Percentiles rank a stretch among this genome's conserved stretches.
These are phyloP conservation scores for Heptranchias perlo DNA, from an alignment of 2,113 vertebrate genomes.

Conservation along the genomic window DNA sequence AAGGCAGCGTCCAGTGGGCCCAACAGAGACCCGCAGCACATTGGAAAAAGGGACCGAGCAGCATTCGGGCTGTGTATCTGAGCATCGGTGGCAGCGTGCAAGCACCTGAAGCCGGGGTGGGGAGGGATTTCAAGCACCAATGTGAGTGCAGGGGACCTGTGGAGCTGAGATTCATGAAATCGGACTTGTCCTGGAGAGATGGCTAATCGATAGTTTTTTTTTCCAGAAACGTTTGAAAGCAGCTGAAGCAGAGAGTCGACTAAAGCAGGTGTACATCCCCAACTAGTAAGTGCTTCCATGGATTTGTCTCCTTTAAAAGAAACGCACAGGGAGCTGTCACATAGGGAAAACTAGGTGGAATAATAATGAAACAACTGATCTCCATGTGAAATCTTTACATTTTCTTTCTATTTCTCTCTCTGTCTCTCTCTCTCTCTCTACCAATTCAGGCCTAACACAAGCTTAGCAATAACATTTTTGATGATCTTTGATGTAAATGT, in stretches of 20 bases:
- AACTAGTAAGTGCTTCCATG: slow-evolving; percentile 40
- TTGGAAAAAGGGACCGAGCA: background rate
- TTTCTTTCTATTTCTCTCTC: too few relatives aligned
- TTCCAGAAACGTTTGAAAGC: slow-evolving; percentile 42
- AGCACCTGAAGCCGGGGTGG: background rate
- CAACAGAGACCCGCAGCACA: background rate
- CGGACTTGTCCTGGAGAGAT: background rate
- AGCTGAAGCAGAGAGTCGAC: slow-evolving; percentile 41
- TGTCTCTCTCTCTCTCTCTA: too few relatives aligned
- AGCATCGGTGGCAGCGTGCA: background rate
- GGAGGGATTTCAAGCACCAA: background rate
- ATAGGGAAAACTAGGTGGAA: background rate
- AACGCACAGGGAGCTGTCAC: background rate
- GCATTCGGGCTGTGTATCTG: background rate
- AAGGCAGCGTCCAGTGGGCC: background rate
- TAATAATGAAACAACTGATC: background rate
- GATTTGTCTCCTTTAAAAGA: background rate
- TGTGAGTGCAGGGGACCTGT: background rate
- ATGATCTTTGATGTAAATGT: background rate
- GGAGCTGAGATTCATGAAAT: background rate
- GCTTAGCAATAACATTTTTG: background rate
- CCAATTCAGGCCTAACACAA: background rate
- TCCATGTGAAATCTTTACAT: background rate
- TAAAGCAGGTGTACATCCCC: slow-evolving; percentile 43
- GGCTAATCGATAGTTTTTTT: background rate